Evolutionary conservation across 2,888 invertebrate genomes (phyloP).

Genomic region (Belgica antarctica): DNA sequence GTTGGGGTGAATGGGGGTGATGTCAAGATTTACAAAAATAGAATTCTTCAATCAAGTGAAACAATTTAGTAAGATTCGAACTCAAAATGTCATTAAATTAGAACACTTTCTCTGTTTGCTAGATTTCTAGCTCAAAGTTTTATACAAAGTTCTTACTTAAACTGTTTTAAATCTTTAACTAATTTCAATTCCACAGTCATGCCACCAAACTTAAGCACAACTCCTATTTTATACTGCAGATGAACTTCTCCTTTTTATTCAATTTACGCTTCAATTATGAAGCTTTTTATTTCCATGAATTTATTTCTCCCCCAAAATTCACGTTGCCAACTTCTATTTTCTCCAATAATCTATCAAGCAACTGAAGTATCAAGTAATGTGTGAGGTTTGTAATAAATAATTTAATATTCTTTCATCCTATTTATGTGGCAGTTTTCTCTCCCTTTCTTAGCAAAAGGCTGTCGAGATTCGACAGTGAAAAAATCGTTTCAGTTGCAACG

Average conservation of each 20-base stretch:
- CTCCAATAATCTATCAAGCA: constrained; percentile 30
- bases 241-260: neutral
- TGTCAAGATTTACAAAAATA: too few species aligned
- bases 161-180: too few species aligned
- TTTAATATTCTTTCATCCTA: constrained; percentile 35
- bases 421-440: constrained; percentile 23
- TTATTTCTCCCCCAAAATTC: neutral
- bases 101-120: too few species aligned
- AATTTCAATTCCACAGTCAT: too few species aligned
- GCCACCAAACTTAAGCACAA: too few species aligned
- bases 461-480: neutral
- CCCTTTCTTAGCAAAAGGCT: neutral
- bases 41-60: too few species aligned
- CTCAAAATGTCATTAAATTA: too few species aligned
- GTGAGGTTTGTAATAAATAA: constrained; percentile 40
- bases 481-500: neutral
- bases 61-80: too few species aligned
- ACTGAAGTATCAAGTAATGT: constrained; percentile 15
- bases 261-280: neutral
- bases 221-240: too few species aligned
- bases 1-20: too few species aligned
- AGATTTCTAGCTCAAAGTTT: too few species aligned
- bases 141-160: too few species aligned
- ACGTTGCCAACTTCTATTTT: constrained; percentile 22
- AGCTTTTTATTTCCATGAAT: neutral